A percentile compares a stretch with the other conserved stretches of the same genome.
phyloP scores from a whole-genome alignment of 1,140 invertebrate species.

The Anagrus nilaparvatae region DNA sequence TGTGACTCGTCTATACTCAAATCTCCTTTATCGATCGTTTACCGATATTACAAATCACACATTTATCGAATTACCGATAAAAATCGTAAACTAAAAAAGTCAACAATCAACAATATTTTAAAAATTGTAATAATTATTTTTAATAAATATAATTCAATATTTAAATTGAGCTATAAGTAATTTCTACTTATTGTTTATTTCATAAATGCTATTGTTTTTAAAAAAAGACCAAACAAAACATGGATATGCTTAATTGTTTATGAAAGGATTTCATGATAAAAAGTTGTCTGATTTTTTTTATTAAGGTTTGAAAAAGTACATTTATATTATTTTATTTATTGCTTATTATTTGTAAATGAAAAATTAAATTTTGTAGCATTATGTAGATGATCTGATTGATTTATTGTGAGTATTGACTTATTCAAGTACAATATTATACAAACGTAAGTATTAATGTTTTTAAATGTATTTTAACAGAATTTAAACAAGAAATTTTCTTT shows the following conservation, averaged over 20 bases:
- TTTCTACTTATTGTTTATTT: neutral
- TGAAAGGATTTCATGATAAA: neutral
- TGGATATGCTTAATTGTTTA: neutral
- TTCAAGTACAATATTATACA: slow-evolving; percentile 24
- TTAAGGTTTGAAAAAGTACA: neutral
- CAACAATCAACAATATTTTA: neutral
- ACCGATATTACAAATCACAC: too few relatives aligned
- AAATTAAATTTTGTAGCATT: neutral
- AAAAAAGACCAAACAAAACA: neutral
- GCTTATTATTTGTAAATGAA: neutral
- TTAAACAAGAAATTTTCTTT: slow-evolving; percentile 26
- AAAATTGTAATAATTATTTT: slow-evolving; percentile 1
- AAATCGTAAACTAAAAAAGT: too few relatives aligned
- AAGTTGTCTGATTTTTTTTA: neutral
- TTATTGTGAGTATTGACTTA: too few relatives aligned
- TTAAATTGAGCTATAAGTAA: too few relatives aligned
- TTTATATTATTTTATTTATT: too few relatives aligned
- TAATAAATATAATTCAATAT: too few relatives aligned
- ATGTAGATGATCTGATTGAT: too few relatives aligned
- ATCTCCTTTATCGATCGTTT: too few relatives aligned
- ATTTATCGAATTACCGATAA: too few relatives aligned
- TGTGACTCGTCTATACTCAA: too few relatives aligned
- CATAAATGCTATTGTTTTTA: neutral
- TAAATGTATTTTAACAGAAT: slow-evolving; percentile 2
- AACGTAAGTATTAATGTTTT: slow-evolving; percentile 25